phyloP scores from a whole-genome alignment of 1,140 invertebrate species.

The Ooceraea biroi region DNA sequence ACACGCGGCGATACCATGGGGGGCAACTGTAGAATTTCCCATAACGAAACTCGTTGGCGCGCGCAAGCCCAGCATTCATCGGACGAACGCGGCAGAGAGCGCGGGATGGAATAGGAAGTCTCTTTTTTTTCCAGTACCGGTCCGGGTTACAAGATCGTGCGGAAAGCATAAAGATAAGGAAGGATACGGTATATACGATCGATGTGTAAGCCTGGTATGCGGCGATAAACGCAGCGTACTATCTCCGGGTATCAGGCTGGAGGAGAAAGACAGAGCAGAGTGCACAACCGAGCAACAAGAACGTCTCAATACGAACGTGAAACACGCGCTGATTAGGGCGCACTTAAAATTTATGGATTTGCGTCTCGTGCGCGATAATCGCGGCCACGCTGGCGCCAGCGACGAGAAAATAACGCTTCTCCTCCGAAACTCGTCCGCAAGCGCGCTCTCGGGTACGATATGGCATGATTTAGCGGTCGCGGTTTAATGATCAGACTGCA shows the following conservation, averaged over 20 bases:
- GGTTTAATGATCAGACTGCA: not conserved
- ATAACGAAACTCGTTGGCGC: conserved; percentile 71
- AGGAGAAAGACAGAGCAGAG: not conserved
- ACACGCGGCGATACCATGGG: conserved; percentile 54
- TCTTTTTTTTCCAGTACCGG: conserved; percentile 47
- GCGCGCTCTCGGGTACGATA: not conserved
- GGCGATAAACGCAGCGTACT: conserved; percentile 16
- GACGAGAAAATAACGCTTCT: not conserved
- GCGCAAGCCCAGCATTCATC: conserved; percentile 15
- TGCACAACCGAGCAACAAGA: not conserved
- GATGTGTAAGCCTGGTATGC: conserved; percentile 54
- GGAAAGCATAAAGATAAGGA: conserved; percentile 56
- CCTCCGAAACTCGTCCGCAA: conserved; percentile 12
- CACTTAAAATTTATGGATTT: conserved; percentile 44
- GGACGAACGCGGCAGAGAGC: not conserved
- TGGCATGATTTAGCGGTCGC: not conserved
- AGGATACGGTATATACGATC: conserved; percentile 24
- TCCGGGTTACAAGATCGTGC: conserved; percentile 43
- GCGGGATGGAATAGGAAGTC: conserved; percentile 41
- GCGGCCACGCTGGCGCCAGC: not conserved
- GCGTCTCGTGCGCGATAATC: conserved; percentile 32
- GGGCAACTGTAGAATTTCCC: conserved; percentile 78
- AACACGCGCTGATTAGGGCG: conserved; percentile 47
- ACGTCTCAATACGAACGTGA: conserved; percentile 26
- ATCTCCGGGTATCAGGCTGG: conserved; percentile 1